phyloP scores from a whole-genome alignment of 1,140 invertebrate species.

The Berghia stephanieae region DNA sequence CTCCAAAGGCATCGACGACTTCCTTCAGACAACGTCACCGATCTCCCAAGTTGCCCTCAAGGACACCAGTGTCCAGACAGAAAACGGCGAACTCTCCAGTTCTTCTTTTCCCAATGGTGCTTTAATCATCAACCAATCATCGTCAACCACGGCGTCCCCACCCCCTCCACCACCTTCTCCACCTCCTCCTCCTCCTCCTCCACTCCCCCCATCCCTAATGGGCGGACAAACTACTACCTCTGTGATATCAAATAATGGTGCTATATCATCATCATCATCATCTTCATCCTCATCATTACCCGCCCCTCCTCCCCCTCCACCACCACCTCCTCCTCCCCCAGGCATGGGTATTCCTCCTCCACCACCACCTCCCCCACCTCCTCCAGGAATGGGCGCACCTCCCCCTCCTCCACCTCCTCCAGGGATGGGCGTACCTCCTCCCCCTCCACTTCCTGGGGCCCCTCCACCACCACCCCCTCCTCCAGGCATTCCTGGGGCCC shows the following conservation, averaged over 20 bases:
- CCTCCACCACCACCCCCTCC: constrained; percentile 37
- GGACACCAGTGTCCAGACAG: constrained; percentile 38
- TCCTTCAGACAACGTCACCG: constrained; percentile 15
- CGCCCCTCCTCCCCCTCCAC: constrained; percentile 39
- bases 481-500: constrained; percentile 11
- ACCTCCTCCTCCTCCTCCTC: constrained; percentile 31
- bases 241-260: too few species aligned
- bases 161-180: constrained; percentile 52
- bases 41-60: background rate
- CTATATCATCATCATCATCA: too few species aligned
- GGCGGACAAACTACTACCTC: constrained; percentile 26
- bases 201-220: constrained; percentile 22
- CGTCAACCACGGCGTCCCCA: constrained; percentile 30
- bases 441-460: constrained; percentile 29
- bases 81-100: background rate
- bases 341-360: constrained; percentile 19
- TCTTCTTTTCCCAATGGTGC: background rate
- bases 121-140: constrained; percentile 9
- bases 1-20: too few species aligned
- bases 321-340: constrained; percentile 38
- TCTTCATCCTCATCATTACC: constrained; percentile 43
- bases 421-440: constrained; percentile 35
- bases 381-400: constrained; percentile 28
- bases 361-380: constrained; percentile 50
- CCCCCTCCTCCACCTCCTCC: constrained; percentile 44